Conservation (phyloP, 2,797 vertebrate genomes). For the Bradypodion ventrale region DNA sequence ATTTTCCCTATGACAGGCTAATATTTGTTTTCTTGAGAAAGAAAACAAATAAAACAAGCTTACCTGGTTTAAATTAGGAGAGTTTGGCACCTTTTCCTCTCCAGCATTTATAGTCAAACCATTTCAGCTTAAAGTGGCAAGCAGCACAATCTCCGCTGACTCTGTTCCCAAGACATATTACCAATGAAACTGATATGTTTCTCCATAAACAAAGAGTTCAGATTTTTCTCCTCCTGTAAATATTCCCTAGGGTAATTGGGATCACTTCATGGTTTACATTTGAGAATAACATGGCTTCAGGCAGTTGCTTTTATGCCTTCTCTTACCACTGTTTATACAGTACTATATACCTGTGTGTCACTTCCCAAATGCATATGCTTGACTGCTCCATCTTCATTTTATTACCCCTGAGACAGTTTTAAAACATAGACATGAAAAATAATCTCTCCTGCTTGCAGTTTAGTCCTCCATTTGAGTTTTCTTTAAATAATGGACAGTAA, state of each 20-base stretch:
- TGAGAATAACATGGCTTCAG: constrained; percentile 19
- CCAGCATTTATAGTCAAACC: neutral
- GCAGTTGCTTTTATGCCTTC: constrained; percentile 26
- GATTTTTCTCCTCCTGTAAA: constrained; percentile 16
- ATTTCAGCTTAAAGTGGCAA: neutral
- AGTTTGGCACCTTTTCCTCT: neutral
- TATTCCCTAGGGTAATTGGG: constrained; percentile 17
- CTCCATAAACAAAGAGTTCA: constrained; percentile 27
- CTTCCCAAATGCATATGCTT: constrained; percentile 43
- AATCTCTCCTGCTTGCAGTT: constrained; percentile 60
- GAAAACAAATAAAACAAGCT: neutral
- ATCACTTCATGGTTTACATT: constrained; percentile 32
- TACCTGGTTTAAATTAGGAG: neutral
- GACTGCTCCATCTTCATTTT: constrained; percentile 54
- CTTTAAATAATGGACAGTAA: constrained; percentile 59
- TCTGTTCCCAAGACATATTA: neutral
- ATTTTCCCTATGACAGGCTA: no score
- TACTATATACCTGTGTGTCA: constrained; percentile 13
- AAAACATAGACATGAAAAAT: constrained; percentile 57
- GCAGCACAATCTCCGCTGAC: neutral
- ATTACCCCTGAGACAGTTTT: constrained; percentile 56
- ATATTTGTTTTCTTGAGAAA: no score
- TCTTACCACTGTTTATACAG: constrained; percentile 18
- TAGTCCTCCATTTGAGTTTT: constrained; percentile 65
- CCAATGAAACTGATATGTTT: neutral